Conservation (phyloP, 1,140 invertebrate genomes). For the Diachasmimorpha longicaudata region DNA sequence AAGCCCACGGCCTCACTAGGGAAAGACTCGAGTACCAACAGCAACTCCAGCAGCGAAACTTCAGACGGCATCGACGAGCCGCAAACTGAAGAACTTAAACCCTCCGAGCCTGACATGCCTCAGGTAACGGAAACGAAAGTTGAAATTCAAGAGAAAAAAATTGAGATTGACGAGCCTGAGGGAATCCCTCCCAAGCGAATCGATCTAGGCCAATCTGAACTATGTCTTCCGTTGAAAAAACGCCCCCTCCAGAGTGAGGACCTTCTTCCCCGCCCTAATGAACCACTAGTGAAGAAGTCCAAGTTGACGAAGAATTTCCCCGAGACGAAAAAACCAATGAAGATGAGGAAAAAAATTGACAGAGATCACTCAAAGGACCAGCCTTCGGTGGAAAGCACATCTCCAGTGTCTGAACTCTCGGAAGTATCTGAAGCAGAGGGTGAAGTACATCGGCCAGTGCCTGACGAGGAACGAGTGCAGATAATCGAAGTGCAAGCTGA, state of each 20-base stretch:
- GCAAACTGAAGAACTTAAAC: conserved; percentile 36
- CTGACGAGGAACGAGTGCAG: conserved; percentile 58
- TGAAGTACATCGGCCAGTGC: conserved; percentile 27
- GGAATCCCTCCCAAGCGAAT: not conserved
- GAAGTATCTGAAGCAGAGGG: not conserved
- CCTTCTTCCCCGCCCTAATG: conserved; percentile 19
- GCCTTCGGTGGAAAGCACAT: conserved; percentile 32
- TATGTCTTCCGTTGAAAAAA: conserved; percentile 54
- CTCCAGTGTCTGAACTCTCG: not conserved
- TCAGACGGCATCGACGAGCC: conserved; percentile 50
- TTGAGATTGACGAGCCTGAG: conserved; percentile 13
- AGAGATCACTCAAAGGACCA: conserved; percentile 58
- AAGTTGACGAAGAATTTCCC: conserved; percentile 68
- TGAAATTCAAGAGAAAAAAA: not conserved
- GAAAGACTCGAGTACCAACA: conserved; percentile 49
- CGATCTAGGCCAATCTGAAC: conserved; percentile 30
- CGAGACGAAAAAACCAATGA: conserved; percentile 68
- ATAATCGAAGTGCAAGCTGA: conserved; percentile 58
- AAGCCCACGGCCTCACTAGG: conserved; percentile 44
- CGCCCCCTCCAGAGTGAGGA: conserved; percentile 39
- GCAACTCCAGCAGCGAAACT: conserved; percentile 55
- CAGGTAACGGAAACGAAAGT: conserved; percentile 13
- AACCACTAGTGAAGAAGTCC: conserved; percentile 61
- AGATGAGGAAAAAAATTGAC: conserved; percentile 68
- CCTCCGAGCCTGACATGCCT: conserved; percentile 1